A percentile compares a stretch with the other conserved stretches of the same genome.
Evolutionary conservation across 1,140 invertebrate species (phyloP).

Genomic region (Cydia amplana): DNA sequence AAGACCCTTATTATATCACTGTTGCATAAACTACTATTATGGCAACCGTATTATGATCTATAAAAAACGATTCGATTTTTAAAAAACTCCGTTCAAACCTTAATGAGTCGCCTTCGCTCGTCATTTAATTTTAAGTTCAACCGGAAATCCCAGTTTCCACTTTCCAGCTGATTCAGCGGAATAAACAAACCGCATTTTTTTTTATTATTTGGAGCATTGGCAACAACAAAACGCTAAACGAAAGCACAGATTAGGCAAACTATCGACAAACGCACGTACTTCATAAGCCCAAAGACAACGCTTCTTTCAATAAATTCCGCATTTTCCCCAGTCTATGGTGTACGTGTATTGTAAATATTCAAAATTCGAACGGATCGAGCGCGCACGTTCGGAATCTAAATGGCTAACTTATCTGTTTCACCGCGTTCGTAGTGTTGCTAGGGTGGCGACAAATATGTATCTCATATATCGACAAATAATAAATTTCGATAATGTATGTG

Average conservation of each 20-base stretch:
- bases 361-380: constrained; percentile 32
- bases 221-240: background rate
- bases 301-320: constrained; percentile 32
- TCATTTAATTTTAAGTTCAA: too few relatives aligned
- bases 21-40: too few relatives aligned
- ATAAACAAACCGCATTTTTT: too few relatives aligned
- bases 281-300: constrained; percentile 29
- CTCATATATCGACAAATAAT: background rate
- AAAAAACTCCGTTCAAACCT: too few relatives aligned
- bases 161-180: too few relatives aligned
- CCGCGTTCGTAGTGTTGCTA: constrained; percentile 15
- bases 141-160: too few relatives aligned
- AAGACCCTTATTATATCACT: too few relatives aligned
- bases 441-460: background rate
- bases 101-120: too few relatives aligned
- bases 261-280: constrained; percentile 18
- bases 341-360: constrained; percentile 34
- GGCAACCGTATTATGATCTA: too few relatives aligned
- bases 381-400: constrained; percentile 25
- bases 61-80: too few relatives aligned
- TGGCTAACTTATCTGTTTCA: constrained; percentile 31
- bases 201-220: too few relatives aligned
- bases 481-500: too few relatives aligned
- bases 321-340: constrained; percentile 23
- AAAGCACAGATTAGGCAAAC: background rate